Base-by-base conservation (phyloP, 2,797 vertebrate species). In the Odontamblyopus rebecca region DNA sequence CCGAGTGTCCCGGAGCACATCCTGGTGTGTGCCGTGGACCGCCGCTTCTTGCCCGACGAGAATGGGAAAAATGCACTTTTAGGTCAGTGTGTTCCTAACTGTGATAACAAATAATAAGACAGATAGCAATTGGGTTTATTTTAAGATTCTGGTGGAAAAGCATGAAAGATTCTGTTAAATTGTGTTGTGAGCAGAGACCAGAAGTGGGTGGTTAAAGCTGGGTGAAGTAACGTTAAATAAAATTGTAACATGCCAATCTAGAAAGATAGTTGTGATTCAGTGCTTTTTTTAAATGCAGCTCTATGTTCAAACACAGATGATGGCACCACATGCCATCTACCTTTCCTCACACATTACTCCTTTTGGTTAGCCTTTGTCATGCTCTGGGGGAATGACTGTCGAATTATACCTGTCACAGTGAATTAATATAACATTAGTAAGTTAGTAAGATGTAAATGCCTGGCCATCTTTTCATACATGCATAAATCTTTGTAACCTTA, bases 21-120 rank as follows among this genome's bases (percentile, higher is more conserved):
- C 86, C 92, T 99, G 16, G 96, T 98, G 80, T 99, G 97, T 27
- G 96, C 96, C 51, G 98, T 99, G 77, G 98, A 99, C 93, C 96
- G 96, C 62, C 90, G 98, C 71, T 99, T 99, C 91, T 92, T 99
- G 88, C 98, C 98, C 50, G 97, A 99, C 76, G 97, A 98, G 92
- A 95, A 97, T 73, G 98, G 98, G 80, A 99, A 99, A 95, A 98
- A 99, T 97, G 97, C 98, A 97, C 98, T 99, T 98, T 98, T 99
- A 96, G 98, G 98, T 99, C 89, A 94, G 95, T 92, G 23, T 81
- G 77, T 38, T 67, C 81, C 57, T 1, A 1, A 18, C 29, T 65
- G 15, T 30, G 41, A 75, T 62, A 23, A 73, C 51, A 70, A 26
- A 15, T 38, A 50, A 64, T 0, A 8, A 70, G 61, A 69, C 65